These are phyloP conservation scores for Parazoanthus atlanticus DNA, from an alignment of 92 coral and sea anemone genomes.

Conservation along the genomic window DNA sequence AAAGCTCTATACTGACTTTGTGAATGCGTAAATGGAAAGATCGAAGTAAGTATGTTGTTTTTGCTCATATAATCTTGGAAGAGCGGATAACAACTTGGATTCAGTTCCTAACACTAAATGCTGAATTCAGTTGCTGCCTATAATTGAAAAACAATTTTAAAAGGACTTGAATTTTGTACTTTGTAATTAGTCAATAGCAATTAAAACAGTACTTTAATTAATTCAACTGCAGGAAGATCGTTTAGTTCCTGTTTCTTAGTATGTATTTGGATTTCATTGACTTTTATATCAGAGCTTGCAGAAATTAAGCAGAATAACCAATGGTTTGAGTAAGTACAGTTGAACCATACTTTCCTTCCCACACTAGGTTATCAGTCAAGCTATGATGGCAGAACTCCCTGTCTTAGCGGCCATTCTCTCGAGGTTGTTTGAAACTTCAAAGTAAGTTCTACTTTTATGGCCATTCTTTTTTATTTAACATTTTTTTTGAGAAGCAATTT, in stretches of 20 bases:
- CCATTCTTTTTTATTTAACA: not conserved
- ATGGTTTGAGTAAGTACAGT: not conserved
- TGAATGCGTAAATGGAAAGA: not conserved
- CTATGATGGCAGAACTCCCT: constrained; percentile 97
- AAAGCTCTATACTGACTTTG: not conserved
- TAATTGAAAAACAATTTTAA: too few species aligned
- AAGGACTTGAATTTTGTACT: too few species aligned
- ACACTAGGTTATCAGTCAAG: constrained; percentile 87
- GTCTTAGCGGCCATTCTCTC: constrained; percentile 96
- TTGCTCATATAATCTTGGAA: not conserved
- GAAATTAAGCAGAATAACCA: too few species aligned
- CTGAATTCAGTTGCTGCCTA: too few species aligned
- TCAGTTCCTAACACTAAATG: too few species aligned
- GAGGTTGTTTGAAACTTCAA: constrained; percentile 95
- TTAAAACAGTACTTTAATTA: too few species aligned
- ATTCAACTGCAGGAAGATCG: too few species aligned
- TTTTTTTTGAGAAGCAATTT: not conserved
- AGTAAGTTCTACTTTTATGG: constrained; percentile 55
- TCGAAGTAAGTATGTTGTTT: too few species aligned
- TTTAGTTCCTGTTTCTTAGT: too few species aligned
- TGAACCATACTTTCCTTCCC: not conserved
- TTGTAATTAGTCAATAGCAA: too few species aligned
- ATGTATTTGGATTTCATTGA: too few species aligned
- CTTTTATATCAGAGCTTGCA: too few species aligned
- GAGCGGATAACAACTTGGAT: not conserved